Percentiles rank a stretch among this genome's conserved stretches.
Evolutionary conservation across 2,888 invertebrate species (phyloP).

Genomic region (Dilophus febrilis): DNA sequence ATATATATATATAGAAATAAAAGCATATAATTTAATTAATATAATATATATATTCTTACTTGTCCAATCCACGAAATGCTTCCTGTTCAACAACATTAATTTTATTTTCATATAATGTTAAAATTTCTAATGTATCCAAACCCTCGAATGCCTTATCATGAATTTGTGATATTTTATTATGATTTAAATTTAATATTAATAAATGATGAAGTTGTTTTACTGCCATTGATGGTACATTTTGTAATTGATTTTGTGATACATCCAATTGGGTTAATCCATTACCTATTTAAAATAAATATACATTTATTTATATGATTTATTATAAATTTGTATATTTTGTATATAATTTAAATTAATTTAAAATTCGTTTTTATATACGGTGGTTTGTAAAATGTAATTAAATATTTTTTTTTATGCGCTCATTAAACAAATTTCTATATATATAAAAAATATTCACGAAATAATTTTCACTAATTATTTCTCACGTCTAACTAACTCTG

Average conservation of each 20-base stretch:
- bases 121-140: constrained; percentile 68
- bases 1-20: no score
- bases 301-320: no score
- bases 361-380: no score
- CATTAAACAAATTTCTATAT: no score
- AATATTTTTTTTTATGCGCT: no score
- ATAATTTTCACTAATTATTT: no score
- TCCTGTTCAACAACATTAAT: constrained; percentile 62
- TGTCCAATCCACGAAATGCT: constrained; percentile 73
- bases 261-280: constrained; percentile 77
- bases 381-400: no score
- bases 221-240: constrained; percentile 62
- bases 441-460: no score
- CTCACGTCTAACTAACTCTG: no score
- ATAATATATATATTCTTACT: constrained; percentile 54
- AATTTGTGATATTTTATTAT: constrained; percentile 64
- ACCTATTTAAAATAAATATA: constrained; percentile 36
- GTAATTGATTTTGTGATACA: constrained; percentile 70
- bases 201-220: constrained; percentile 66
- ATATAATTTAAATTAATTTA: background rate
- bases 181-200: constrained; percentile 75
- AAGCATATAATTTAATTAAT: no score
- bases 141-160: constrained; percentile 74
- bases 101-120: constrained; percentile 75
- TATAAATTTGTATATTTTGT: background rate